Base-by-base conservation (phyloP, 2,113 vertebrate species). In the Labrus mixtus region DNA sequence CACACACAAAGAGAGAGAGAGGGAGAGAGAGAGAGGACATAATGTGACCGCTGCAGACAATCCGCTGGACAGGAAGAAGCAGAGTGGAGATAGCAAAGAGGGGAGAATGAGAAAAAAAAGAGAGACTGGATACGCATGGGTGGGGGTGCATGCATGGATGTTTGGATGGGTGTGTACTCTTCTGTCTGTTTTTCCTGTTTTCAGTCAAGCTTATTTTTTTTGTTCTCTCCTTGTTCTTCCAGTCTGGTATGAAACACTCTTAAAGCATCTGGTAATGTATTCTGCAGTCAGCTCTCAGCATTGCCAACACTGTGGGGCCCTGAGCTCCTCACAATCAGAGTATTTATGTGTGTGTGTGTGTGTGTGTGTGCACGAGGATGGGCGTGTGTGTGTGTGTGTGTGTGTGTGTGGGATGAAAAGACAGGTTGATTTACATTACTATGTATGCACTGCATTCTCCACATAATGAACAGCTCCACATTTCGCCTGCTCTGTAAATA, bases 41-140 rank as follows among this genome's bases (percentile, higher is more conserved):
- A 79, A 86, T 91, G 87, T 88, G 87, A 84, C 78, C 57, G 23
- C 73, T 50, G 78, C 82, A 84, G 86, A 90, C 84, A 90, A 87
- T 82, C 87, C 86, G 83, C 79, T 83, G 85, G 83, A 90, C 89
- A 91, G 90, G 90, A 92, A 87, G 83, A 54, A 83, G 81, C 76
- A 29, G 76, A 66, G 55, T 77, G 53, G 73, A 74, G 78, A 86
- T 65, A 78, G 83, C 63, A 36, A 22, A 39, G 19, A 36, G 62
- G 20, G 66, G 59, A 62, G 33, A 62, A 60, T 66, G n/a, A n/a
- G n/a, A n/a, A 69, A 76, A 61, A 68, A 33, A 33, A 33, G 29
- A 33, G 29, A 33, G 46, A 59, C 19, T 43, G 33, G 23, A 61
- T 51, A 53, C 22, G 58, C 43, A 71, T 83, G 85, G 75, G 90